Conservation (phyloP, 1,140 invertebrate genomes). For the Daktulosphaira vitifoliae region DNA sequence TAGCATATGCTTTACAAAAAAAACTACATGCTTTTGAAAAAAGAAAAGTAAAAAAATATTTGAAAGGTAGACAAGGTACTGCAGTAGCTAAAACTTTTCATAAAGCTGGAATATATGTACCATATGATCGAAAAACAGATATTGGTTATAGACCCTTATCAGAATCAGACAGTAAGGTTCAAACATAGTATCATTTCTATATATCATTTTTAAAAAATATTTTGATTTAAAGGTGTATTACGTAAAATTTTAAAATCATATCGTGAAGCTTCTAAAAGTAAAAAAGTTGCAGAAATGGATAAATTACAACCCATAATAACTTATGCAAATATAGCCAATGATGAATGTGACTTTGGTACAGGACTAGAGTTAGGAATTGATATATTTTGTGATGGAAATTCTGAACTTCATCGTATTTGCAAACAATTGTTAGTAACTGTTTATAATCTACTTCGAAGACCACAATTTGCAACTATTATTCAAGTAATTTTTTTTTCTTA, state of each 20-base stretch:
- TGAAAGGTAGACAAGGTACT: constrained; percentile 38
- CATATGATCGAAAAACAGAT: constrained; percentile 67
- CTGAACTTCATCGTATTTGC: constrained; percentile 57
- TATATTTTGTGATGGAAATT: constrained; percentile 66
- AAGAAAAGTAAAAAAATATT: constrained; percentile 43
- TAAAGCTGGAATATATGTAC: constrained; percentile 74
- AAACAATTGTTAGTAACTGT: constrained; percentile 60
- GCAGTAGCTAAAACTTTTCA: constrained; percentile 32
- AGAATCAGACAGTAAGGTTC: constrained; percentile 59
- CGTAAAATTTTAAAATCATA: background rate
- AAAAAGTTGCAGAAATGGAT: constrained; percentile 49
- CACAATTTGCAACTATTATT: constrained; percentile 65
- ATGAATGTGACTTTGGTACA: constrained; percentile 91
- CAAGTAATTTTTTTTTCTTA: constrained; percentile 38
- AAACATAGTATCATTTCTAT: constrained; percentile 15
- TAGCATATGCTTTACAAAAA: background rate
- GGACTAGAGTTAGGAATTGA: constrained; percentile 79
- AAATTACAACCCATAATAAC: constrained; percentile 65
- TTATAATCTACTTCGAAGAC: constrained; percentile 65
- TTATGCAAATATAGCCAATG: constrained; percentile 75
- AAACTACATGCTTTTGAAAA: background rate
- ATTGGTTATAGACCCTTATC: constrained; percentile 69
- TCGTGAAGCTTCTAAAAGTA: background rate
- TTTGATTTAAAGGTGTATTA: background rate
- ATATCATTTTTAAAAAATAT: background rate